phyloP scores from a whole-genome alignment of 2,113 vertebrate species.

The Percina caprodes region DNA sequence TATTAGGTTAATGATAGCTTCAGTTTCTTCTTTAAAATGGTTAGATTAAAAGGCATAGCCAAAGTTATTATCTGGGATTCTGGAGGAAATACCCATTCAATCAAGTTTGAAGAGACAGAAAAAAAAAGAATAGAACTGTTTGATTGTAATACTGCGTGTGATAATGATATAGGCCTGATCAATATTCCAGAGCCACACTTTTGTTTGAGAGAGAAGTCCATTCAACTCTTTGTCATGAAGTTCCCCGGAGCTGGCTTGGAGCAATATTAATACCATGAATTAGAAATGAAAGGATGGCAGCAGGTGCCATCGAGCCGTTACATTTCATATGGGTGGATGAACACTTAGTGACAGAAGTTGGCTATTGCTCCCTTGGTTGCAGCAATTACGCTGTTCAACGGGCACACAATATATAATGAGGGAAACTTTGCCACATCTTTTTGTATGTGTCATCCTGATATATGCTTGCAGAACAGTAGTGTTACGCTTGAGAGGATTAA shows the following conservation, averaged over 20 bases:
- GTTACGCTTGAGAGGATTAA: constrained; percentile 47
- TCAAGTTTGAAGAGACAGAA: constrained; percentile 11
- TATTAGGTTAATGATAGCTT: constrained; percentile 37
- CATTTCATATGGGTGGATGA: constrained; percentile 66
- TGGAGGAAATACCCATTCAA: constrained; percentile 36
- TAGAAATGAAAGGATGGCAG: constrained; percentile 70
- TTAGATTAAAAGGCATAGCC: constrained; percentile 36
- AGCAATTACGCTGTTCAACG: constrained; percentile 67
- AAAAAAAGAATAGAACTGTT: constrained; percentile 4
- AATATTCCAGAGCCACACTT: constrained; percentile 64
- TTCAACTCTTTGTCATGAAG: constrained; percentile 64
- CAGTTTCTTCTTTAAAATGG: constrained; percentile 39
- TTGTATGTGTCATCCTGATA: constrained; percentile 53
- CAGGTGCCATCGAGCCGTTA: constrained; percentile 61
- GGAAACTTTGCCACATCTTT: constrained; percentile 47
- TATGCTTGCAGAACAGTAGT: constrained; percentile 27
- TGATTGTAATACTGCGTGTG: constrained; percentile 53
- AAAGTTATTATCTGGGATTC: constrained; percentile 48
- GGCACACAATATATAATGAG: constrained; percentile 61
- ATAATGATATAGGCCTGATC: constrained; percentile 50
- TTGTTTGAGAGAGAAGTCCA: constrained; percentile 63
- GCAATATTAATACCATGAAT: constrained; percentile 72
- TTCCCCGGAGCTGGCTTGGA: constrained; percentile 66
- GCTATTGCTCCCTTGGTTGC: constrained; percentile 67
- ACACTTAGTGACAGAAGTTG: constrained; percentile 70